phyloP scores from a whole-genome alignment of 2,113 vertebrate species.

The Cephalopterus ornatus region DNA sequence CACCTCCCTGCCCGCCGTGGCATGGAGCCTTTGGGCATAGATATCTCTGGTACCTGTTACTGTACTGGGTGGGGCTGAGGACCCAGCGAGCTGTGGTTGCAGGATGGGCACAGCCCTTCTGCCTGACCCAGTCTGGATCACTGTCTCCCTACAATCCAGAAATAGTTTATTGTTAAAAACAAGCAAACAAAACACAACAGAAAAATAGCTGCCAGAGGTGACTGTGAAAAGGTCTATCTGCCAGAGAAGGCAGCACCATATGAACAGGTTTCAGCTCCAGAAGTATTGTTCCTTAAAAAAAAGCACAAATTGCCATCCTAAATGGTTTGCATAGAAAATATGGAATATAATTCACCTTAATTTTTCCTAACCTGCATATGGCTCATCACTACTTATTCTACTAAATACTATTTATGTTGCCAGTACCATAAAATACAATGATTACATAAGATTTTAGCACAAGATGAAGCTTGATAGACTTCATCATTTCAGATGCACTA shows the following conservation, averaged over 20 bases:
- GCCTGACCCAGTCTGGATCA: not conserved
- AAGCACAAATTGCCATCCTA: not conserved
- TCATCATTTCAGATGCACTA: not conserved
- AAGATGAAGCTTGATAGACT: not conserved
- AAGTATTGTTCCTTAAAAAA: not conserved
- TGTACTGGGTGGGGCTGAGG: rapidly evolving
- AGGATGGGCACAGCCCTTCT: not conserved
- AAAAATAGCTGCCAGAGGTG: not conserved
- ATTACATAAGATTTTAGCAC: not conserved
- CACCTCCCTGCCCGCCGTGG: not conserved
- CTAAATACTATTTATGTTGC: not conserved
- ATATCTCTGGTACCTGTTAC: rapidly evolving
- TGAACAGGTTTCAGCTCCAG: not conserved
- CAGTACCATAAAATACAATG: not conserved
- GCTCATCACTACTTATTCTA: not conserved
- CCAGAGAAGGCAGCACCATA: not conserved
- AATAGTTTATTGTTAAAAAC: not conserved
- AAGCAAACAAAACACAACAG: not conserved
- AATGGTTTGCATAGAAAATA: not conserved
- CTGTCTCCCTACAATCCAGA: not conserved
- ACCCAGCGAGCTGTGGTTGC: not conserved
- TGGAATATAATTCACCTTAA: not conserved
- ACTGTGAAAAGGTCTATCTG: not conserved
- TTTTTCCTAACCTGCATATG: not conserved
- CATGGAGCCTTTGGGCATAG: not conserved